Evolutionary conservation across 2,113 vertebrate genomes (phyloP), one percentile per base, ranked within the genome.

Genomic region (Elachura formosa): DNA sequence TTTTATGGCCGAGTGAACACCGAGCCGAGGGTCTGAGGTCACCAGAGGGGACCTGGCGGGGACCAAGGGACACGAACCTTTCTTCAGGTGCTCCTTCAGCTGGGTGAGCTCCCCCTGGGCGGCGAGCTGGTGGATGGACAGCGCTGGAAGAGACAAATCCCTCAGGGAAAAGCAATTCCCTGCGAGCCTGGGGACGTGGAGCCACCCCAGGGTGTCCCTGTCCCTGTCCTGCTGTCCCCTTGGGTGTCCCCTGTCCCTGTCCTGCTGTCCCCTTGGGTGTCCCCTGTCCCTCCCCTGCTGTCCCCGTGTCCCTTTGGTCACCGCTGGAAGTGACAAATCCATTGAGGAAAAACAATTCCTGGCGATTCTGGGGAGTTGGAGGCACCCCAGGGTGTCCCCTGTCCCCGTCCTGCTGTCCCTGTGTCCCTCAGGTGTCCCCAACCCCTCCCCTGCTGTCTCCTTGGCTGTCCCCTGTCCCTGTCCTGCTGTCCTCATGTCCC

Each of bases 101-200:
- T 98, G 98, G 84, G 97, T 96, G 66, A 99, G 96, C 66, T 99
- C 99, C 5, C 99, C 99, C 43, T 99, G 99, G 29, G 99, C 99
- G 2, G 99, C 99, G 1, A 99, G 97, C 97, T 99, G 99, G 95
- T 99, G 99, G 95, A 99, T 97, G 58, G 99, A 99, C 59, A 99
- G 94, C 3, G 98, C 99, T 99, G 79, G 14, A 14, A 55, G 0
- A 23, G 31, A 78, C 29, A 34, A 67, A 77, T 45, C 49, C 9
- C 1, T n/a, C n/a, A 64, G 38, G 52, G 69, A 11, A 55, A 61
- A 38, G 3, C 21, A 10, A n/a, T 12, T 22, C 34, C 73, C n/a
- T 8, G n/a, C n/a, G n/a, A n/a, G n/a, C n/a, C n/a, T n/a, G n/a
- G n/a, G n/a, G n/a, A n/a, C n/a, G n/a, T n/a, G n/a, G n/a, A n/a